Conservation (phyloP, 2,888 invertebrate species). For the Sipunculus nudus region DNA sequence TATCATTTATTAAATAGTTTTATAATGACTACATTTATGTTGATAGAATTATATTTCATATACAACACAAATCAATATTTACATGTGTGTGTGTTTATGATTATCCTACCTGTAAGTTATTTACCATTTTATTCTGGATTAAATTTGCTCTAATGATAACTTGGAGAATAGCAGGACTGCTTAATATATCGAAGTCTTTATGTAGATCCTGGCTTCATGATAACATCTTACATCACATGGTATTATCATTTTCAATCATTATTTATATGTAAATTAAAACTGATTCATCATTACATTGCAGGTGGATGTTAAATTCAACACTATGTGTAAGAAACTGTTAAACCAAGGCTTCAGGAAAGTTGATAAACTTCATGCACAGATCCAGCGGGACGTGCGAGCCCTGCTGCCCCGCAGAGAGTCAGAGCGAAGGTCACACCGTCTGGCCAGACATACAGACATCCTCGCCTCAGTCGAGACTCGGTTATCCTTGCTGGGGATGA, state of each 20-base stretch:
- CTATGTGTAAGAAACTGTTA: conserved; percentile 78
- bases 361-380: conserved; percentile 79
- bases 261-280: background rate
- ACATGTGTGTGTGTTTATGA: no score
- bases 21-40: no score
- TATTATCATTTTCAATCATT: background rate
- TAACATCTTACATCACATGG: background rate
- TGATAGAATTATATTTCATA: no score
- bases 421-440: conserved; percentile 83
- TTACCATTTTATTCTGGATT: no score
- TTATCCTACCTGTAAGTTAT: no score
- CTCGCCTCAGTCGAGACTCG: conserved; percentile 89
- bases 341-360: conserved; percentile 85
- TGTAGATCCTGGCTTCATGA: no score
- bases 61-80: no score
- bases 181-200: no score
- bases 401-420: conserved; percentile 88
- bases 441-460: conserved; percentile 89
- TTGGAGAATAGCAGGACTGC: no score
- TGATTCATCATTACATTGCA: conserved; percentile 63
- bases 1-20: no score
- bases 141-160: no score
- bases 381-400: conserved; percentile 81
- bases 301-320: conserved; percentile 83
- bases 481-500: conserved; percentile 91